Percentiles rank a stretch among this genome's conserved stretches.
These are phyloP conservation scores for Nymphicus hollandicus DNA, from an alignment of 2,113 vertebrate genomes.

Conservation along the genomic window DNA sequence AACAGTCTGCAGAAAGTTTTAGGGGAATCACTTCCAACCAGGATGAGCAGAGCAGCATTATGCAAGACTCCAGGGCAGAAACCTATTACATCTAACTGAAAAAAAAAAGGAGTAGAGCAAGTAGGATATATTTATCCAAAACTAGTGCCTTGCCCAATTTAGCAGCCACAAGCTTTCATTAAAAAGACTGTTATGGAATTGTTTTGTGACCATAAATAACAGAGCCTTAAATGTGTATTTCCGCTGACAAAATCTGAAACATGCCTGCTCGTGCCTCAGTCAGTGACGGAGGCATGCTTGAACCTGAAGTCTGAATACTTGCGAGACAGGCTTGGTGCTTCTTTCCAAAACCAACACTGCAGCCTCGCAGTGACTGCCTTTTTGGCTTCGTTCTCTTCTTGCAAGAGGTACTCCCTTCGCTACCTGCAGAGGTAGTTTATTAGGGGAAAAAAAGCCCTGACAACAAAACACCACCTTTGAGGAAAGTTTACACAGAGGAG, in stretches of 20 bases:
- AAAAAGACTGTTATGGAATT: not conserved
- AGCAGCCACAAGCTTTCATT: not conserved
- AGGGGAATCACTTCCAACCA: not conserved
- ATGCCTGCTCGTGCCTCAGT: not conserved
- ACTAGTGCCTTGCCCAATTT: not conserved
- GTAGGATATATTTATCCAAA: conserved; percentile 7
- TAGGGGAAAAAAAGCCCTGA: not conserved
- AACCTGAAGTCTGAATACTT: not conserved
- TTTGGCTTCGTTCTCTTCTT: not conserved
- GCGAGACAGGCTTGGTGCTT: not conserved
- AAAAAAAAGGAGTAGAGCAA: not conserved
- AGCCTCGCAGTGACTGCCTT: not conserved
- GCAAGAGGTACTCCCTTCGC: not conserved
- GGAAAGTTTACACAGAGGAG: not conserved
- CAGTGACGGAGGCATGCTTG: not conserved
- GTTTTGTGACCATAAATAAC: not conserved
- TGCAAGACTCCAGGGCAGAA: not conserved
- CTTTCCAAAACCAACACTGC: not conserved
- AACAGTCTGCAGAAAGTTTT: not conserved
- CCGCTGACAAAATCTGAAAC: not conserved
- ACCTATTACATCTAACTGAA: not conserved
- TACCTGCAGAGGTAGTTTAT: not conserved
- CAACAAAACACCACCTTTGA: not conserved
- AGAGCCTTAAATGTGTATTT: not conserved
- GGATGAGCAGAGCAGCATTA: not conserved